Evolutionary conservation across 2,797 vertebrate species (phyloP).

Genomic region (Labroides dimidiatus): DNA sequence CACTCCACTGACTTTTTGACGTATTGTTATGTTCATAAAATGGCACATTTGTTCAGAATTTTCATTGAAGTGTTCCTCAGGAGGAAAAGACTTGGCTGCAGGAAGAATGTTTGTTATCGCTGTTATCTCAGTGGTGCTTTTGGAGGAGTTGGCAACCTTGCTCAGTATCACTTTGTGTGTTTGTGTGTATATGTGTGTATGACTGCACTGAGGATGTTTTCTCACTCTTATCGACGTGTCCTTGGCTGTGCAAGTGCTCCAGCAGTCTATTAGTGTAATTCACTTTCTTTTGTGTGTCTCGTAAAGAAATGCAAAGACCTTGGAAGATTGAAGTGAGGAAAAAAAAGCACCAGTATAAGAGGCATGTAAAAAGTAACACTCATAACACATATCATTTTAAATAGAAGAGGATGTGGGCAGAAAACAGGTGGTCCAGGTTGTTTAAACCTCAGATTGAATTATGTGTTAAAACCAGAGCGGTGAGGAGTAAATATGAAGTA

Average conservation of each 20-base stretch:
- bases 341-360: conserved; percentile 15
- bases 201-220: conserved; percentile 74
- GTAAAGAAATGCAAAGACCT: conserved; percentile 45
- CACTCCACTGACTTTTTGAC: conserved; percentile 73
- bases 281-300: conserved; percentile 68
- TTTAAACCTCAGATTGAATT: conserved; percentile 8
- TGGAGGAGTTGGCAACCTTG: conserved; percentile 79
- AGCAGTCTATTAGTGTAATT: conserved; percentile 69
- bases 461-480: conserved; percentile 2
- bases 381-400: conserved; percentile 1
- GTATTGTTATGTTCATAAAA: conserved; percentile 80
- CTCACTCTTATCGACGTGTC: conserved; percentile 74
- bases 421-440: conserved; percentile 15
- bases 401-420: conserved; percentile 1
- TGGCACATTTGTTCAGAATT: conserved; percentile 73
- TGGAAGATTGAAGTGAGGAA: conserved; percentile 28
- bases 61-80: conserved; percentile 81
- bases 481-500: conserved; percentile 9
- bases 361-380: conserved; percentile 19
- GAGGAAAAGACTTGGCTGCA: conserved; percentile 77
- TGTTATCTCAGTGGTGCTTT: conserved; percentile 81
- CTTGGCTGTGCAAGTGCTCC: conserved; percentile 73
- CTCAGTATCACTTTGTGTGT: conserved; percentile 72
- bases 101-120: conserved; percentile 81
- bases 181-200: conserved; percentile 44